Conservation (phyloP, 2,113 vertebrate genomes). For the Ophiodon elongatus region DNA sequence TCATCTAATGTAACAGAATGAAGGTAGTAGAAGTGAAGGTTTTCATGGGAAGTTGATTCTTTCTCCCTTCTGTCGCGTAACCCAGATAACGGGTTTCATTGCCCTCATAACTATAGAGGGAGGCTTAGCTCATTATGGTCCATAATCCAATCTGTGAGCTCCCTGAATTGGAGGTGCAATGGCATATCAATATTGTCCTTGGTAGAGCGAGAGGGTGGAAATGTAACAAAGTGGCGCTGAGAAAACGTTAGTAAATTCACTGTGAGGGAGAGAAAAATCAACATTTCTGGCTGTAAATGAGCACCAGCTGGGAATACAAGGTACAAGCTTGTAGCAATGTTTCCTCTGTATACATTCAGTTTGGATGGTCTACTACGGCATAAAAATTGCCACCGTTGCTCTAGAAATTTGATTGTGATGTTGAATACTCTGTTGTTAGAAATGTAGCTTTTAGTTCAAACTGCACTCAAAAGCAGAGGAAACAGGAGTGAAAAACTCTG, state of each 20-base stretch:
- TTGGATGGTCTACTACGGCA: slow-evolving; percentile 27
- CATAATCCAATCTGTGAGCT: slow-evolving; percentile 73
- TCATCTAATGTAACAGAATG: background rate
- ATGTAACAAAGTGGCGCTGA: slow-evolving; percentile 16
- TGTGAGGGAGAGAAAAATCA: slow-evolving; percentile 3
- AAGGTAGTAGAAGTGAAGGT: slow-evolving; percentile 8
- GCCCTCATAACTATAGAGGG: slow-evolving; percentile 62
- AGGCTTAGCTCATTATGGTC: slow-evolving; percentile 69
- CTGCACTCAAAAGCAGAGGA: background rate
- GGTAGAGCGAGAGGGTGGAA: slow-evolving; percentile 51
- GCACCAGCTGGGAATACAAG: slow-evolving; percentile 43
- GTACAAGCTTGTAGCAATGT: slow-evolving; percentile 37
- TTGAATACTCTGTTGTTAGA: background rate
- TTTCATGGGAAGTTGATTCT: slow-evolving; percentile 23
- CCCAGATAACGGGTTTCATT: slow-evolving; percentile 64
- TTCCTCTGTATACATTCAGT: slow-evolving; percentile 28
- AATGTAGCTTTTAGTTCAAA: slow-evolving; percentile 4
- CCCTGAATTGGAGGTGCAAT: slow-evolving; percentile 50
- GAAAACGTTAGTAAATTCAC: slow-evolving; percentile 46
- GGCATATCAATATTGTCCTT: slow-evolving; percentile 75
- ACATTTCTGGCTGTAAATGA: slow-evolving; percentile 40
- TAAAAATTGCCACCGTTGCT: background rate
- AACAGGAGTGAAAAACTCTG: background rate
- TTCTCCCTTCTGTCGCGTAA: slow-evolving; percentile 57
- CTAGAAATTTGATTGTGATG: slow-evolving; percentile 11